Base-by-base conservation (phyloP, 2,888 invertebrate species). In the Noctua janthina region DNA sequence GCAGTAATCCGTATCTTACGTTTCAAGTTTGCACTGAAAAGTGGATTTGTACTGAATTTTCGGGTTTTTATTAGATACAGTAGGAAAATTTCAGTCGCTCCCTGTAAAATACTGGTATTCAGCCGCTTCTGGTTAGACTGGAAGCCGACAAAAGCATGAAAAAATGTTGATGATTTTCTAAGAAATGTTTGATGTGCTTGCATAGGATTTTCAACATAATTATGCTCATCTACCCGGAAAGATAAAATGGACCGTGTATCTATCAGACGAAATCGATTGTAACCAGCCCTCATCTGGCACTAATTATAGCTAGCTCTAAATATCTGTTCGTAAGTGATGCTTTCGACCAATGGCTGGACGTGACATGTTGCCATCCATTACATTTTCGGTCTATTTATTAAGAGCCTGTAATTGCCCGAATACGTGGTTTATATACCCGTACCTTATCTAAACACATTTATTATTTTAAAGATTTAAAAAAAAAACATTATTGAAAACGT, bases 361-460 rank as follows among this genome's bases (percentile, higher is more conserved):
- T 70, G 76, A 73, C 73, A 73, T 69, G n/a, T 66, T 46, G 78
- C 78, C 20, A 74, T 70, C 39, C 39, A 73, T 74, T 69, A 64
- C 54, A 64, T 70, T 73, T 74, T 49, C 73, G 64, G 56, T 49
- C 68, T 69, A 78, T 78, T 78, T 68, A 68, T 64, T 73, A 64
- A 13, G 29, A 64, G 74, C 39, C 29, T 35, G 11, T 74, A 66
- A 66, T 66, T 54, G 29, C 43, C 29, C 64, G 23, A 66, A 46
- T 35, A 74, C 54, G 43, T 43, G 76, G 64, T 15, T 5, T 39
- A 62, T 29, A 66, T 13, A 17, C 35, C 64, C 64, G 35, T 17
- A 35, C 8, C 17, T 35, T 64, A 35, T 8, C 15, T 62, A 17
- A 59, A 64, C 35, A 64, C 64, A 13, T 29, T 29, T 62, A 29